Conservation (phyloP, 2,888 invertebrate genomes). For the Oligia fasciuncula region DNA sequence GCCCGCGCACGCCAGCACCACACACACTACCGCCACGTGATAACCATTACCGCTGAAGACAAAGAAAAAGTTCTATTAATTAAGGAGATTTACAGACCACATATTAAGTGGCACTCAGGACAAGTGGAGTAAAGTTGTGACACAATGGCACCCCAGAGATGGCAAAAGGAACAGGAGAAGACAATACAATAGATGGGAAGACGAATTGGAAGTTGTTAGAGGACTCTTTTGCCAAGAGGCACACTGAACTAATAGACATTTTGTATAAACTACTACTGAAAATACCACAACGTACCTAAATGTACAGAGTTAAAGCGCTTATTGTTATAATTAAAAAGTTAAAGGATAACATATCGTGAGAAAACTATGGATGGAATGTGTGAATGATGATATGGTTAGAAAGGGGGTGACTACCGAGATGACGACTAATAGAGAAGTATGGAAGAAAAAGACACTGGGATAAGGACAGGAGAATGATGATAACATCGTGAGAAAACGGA, state of each 20-base stretch:
- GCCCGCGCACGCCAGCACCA: conserved; percentile 76
- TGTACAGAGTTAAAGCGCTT: neutral
- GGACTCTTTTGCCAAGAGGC: neutral
- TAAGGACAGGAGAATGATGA: too few species aligned
- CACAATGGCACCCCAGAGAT: neutral
- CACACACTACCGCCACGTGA: conserved; percentile 77
- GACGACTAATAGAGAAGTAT: too few species aligned
- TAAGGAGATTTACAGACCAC: neutral
- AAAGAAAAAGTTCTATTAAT: conserved; percentile 22
- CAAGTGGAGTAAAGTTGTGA: neutral
- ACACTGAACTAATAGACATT: neutral
- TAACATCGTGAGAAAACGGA: neutral
- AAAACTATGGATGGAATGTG: too few species aligned
- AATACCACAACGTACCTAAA: neutral
- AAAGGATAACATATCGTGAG: neutral
- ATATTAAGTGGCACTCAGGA: neutral
- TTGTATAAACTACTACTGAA: neutral
- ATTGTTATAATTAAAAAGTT: neutral
- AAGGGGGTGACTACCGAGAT: too few species aligned
- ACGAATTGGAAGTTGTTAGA: neutral
- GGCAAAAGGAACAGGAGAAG: neutral
- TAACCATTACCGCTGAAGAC: conserved; percentile 76
- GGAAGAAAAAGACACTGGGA: too few species aligned
- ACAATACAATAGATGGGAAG: neutral
- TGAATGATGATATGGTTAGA: too few species aligned